Conservation (phyloP, 2,113 vertebrate species). For the Jaculus jaculus region DNA sequence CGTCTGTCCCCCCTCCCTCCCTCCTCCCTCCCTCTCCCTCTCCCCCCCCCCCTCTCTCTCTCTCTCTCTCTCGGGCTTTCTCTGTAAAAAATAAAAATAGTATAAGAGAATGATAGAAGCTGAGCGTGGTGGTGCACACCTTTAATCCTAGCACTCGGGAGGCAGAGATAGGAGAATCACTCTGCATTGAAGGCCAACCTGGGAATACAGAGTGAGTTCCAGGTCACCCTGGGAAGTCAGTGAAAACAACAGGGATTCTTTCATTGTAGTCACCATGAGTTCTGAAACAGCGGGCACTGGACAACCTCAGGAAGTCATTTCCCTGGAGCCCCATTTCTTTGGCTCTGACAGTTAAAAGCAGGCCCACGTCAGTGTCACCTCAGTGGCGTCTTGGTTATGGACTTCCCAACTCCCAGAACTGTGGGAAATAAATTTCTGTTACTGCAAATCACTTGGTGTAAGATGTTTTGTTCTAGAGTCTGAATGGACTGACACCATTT, state of each 20-base stretch:
- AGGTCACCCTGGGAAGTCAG: constrained; percentile 38
- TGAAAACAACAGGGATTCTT: constrained; percentile 48
- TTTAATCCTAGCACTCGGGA: no score
- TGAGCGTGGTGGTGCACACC: no score
- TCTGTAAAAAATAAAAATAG: background rate
- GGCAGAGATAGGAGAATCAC: no score
- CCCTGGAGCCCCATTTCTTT: background rate
- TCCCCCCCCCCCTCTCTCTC: no score
- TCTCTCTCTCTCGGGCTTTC: no score
- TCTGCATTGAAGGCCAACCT: background rate
- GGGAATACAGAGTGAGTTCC: background rate
- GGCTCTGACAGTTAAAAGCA: constrained; percentile 35
- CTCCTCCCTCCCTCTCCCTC: no score
- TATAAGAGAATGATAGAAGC: constrained; percentile 4
- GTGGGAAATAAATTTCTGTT: background rate
- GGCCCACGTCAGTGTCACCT: constrained; percentile 34
- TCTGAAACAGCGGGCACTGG: constrained; percentile 23
- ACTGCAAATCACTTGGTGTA: background rate
- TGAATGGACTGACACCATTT: background rate
- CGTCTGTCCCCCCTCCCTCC: no score
- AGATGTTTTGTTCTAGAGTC: background rate
- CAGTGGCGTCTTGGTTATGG: background rate
- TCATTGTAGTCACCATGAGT: background rate
- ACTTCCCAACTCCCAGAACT: background rate
- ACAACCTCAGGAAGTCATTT: constrained; percentile 40